Evolutionary conservation across 2,113 vertebrate species (phyloP), one percentile per base, ranked within the genome.

Genomic region (Pseudorectes ferrugineus): DNA sequence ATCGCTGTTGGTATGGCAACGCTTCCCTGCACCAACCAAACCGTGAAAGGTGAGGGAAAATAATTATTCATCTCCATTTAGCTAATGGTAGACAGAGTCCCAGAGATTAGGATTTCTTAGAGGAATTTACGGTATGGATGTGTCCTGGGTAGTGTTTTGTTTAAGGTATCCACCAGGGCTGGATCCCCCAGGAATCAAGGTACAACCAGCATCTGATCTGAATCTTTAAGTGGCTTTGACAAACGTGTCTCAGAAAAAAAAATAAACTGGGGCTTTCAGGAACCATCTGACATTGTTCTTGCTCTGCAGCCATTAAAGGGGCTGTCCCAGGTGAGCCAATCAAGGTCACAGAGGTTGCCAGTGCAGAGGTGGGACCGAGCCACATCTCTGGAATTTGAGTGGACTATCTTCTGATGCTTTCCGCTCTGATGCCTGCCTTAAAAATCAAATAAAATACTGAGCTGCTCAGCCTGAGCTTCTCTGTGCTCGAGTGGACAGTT

Each of bases 1-100:
- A 72, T 68, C 31, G 58, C 82, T 90, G 92, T 96, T 95, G 94
- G 51, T 96, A 95, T 97, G 88, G 95, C 96, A 97, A 96, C 91
- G 13, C 85, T 85, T 94, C 92, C 85, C 72, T 67, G 88, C 91
- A 90, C 78, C 66, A 83, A 66, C 92, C 92, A 95, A 94, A 93
- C 78, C 4, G 9, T 88, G 71, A 94, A 79, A 97, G 92, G 89
- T 95, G 85, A 91, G 85, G 88, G 88, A 83, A 79, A 89, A 91
- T 92, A 95, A 93, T 94, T 95, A 92, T 95, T 92, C 72, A 85
- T 93, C 88, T 96, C 87, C 29, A 49, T 57, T 89, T 94, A 93
- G 77, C 58, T 92, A 62, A 73, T 79, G 75, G 84, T 79, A 52
- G 66, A 79, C 38, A 43, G 54, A 85, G 59, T 79, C 46, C 29